Base-by-base conservation (phyloP, 1,140 invertebrate species). In the Neotoxoptera formosana region DNA sequence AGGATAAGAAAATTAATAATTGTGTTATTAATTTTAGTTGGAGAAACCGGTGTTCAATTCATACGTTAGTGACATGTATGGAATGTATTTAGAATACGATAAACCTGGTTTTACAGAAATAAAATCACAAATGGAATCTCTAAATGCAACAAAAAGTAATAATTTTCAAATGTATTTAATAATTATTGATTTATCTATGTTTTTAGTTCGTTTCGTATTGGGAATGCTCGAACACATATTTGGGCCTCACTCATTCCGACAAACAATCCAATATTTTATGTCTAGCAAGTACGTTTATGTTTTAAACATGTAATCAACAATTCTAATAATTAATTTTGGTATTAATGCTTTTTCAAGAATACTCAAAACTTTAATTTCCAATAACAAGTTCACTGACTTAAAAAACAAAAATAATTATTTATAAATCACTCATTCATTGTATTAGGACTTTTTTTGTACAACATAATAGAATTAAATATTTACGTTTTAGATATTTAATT, bases 201-300 rank as follows among this genome's bases (percentile, higher is more conserved):
- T 95, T 94, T 90, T 95, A 96, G 97, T 97, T n/a, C 98, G 98
- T 94, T 96, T 98, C n/a, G 96, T 99, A 21, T 97, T 99, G 94
- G 96, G 98, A 81, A 99, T 99, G 98, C 97, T 99, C 95, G 97
- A 98, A 94, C 97, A 97, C 94, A 98, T 98, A 9, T 95, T 99
- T 17, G 97, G 98, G 9, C 96, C 97, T 88, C 95, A 96, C 9
- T 97, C 97, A 1, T 99, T 99, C 95, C 97, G 96, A 94, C 96
- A 96, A 94, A 98, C 97, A 25, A 94, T 99, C 67, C 96, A 96
- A 94, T 96, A 96, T 94, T 97, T 98, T 94, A 96, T 98, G 94
- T 95, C 96, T 34, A 95, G 96, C 91, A 96, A 95, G 96, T 96
- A 95, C 95, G 94, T n/a, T 45, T 17, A 76, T 20, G n/a, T 14